Evolutionary conservation across 2,888 invertebrate species (phyloP), one percentile per base, ranked within the genome.

Genomic region (Tipula helvola): DNA sequence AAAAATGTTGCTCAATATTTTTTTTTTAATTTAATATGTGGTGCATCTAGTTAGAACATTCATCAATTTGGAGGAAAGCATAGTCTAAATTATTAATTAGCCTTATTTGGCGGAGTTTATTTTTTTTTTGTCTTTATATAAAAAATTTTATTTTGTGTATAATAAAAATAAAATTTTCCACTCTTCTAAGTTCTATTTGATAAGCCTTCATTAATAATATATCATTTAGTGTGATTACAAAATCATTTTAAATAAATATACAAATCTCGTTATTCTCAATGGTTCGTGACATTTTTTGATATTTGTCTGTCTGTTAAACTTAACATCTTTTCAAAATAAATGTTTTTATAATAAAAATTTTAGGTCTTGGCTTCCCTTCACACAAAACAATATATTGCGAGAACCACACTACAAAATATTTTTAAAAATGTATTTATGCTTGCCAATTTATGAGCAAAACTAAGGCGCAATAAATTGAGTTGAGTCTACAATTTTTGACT

Each of bases 1-100:
- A 71, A 71, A 52, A 71, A 18, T 71, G 71, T 71, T 71, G 71
- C 28, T 71, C 71, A 71, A 28, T 71, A 71, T 71, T 71, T 71
- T 71, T 71, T 28, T 71, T 71, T 71, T 71, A 10, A 71, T 28
- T 71, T 71, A 71, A 71, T 71, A 71, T 71, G 71, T 71, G 71
- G 71, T 71, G 71, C 71, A 71, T 71, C 71, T 71, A 71, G 71
- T 71, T 71, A 71, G 71, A 71, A 71, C 71, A 71, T 71, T 71
- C 71, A 71, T 18, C 71, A 71, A 71, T 28, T 71, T 71, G 71
- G 71, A 71, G 71, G 28, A 71, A 71, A 71, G 71, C 71, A 71
- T 71, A 71, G 71, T 71, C 71, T 71, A 28, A 71, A 28, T 71
- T 71, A 28, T 71, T 71, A 71, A 71, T 71, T 71, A 71, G 71